phyloP scores from a whole-genome alignment of 30 jellyfish, hydroid and myxozoan genomes.

The Hydra vulgaris region DNA sequence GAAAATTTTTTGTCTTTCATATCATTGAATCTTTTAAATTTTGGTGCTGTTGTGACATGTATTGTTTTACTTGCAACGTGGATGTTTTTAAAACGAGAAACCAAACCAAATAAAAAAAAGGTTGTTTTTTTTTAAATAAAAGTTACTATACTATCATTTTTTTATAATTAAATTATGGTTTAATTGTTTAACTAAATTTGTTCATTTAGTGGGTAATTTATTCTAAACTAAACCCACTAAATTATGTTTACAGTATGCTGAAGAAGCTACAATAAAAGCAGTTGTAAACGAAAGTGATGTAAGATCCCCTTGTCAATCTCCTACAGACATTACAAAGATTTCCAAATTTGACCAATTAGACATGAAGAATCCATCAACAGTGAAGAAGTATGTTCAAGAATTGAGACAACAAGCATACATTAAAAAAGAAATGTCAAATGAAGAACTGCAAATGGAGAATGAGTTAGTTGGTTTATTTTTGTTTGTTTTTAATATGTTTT shows the following conservation, averaged over 20 bases:
- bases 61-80: not conserved
- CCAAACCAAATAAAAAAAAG: no score
- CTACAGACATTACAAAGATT: conserved; percentile 2
- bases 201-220: no score
- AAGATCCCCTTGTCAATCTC: not conserved
- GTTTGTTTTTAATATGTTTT: not conserved
- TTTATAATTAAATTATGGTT: not conserved
- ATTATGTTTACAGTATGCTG: not conserved
- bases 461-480: not conserved
- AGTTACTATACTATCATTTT: not conserved
- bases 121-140: not conserved
- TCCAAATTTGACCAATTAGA: conserved; percentile 7
- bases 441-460: not conserved
- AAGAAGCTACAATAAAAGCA: not conserved
- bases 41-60: not conserved
- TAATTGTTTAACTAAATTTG: no score
- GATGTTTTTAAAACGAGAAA: not conserved
- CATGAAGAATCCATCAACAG: conserved; percentile 4
- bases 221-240: no score
- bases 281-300: not conserved
- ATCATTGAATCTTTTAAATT: not conserved
- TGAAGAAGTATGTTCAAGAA: conserved; percentile 15
- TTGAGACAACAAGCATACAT: conserved; percentile 11
- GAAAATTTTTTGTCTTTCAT: not conserved
- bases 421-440: not conserved